Conservation (phyloP, 1,140 invertebrate genomes). For the Acyrthosiphon pisum region DNA sequence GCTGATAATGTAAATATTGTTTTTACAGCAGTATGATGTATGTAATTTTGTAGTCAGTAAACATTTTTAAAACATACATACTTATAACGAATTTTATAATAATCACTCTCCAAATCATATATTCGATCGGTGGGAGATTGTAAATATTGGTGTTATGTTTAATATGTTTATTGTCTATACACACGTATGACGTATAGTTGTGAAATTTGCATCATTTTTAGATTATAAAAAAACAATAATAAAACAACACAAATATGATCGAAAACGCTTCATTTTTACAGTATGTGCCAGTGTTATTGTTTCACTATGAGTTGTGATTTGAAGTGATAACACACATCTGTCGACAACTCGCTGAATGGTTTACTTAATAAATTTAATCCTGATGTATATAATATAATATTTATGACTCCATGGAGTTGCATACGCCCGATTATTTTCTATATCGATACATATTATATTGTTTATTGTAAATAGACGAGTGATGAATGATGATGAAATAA, state of each 20-base stretch:
- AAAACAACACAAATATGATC: background rate
- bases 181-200: background rate
- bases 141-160: background rate
- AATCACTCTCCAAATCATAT: background rate
- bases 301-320: background rate
- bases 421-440: background rate
- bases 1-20: background rate
- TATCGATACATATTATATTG: background rate
- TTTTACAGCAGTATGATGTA: background rate
- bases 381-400: background rate
- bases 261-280: background rate
- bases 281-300: background rate
- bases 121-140: background rate
- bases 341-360: background rate
- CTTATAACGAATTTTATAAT: background rate
- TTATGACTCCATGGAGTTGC: background rate
- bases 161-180: background rate
- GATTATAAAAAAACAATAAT: background rate
- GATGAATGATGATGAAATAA: background rate
- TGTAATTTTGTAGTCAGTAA: background rate
- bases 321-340: background rate
- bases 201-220: background rate
- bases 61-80: background rate
- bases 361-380: background rate
- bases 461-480: background rate